Conservation (phyloP, 2,797 vertebrate species). For the Melanogrammus aeglefinus region DNA sequence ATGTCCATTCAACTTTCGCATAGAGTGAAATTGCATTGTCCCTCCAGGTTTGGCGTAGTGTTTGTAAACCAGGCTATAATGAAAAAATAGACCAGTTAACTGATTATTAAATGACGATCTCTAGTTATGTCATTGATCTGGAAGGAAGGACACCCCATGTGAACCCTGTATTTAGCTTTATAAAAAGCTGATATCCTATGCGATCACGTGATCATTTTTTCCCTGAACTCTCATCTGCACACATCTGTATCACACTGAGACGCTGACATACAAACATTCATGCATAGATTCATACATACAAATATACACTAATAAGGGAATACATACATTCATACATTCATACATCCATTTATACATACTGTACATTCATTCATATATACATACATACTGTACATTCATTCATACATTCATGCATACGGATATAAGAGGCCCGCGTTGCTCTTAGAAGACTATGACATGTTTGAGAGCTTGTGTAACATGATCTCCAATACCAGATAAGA, state of each 20-base stretch:
- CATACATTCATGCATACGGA: not conserved
- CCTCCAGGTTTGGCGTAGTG: not conserved
- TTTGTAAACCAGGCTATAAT: not conserved
- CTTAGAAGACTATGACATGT: not conserved
- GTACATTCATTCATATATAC: not conserved
- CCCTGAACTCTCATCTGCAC: slow-evolving; percentile 5
- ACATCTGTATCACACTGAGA: not conserved
- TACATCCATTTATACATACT: not conserved
- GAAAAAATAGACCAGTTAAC: not conserved
- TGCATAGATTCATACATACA: not conserved
- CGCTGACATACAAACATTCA: not conserved
- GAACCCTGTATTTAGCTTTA: not conserved
- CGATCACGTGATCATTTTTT: not conserved
- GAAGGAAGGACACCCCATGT: not conserved
- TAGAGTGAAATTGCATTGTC: not conserved
- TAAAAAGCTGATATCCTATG: not conserved
- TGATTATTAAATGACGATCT: not conserved
- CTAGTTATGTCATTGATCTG: slow-evolving; percentile 3
- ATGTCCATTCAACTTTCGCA: not conserved
- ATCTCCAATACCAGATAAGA: slow-evolving; percentile 30
- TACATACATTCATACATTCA: slow-evolving; percentile 4
- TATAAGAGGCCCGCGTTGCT: not conserved
- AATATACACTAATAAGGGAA: not conserved
- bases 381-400: not conserved
- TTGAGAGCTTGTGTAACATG: slow-evolving; percentile 33